Percentiles rank a stretch among this genome's conserved stretches.
Conservation (phyloP, 2,113 vertebrate species). For the Tringa solitaria region DNA sequence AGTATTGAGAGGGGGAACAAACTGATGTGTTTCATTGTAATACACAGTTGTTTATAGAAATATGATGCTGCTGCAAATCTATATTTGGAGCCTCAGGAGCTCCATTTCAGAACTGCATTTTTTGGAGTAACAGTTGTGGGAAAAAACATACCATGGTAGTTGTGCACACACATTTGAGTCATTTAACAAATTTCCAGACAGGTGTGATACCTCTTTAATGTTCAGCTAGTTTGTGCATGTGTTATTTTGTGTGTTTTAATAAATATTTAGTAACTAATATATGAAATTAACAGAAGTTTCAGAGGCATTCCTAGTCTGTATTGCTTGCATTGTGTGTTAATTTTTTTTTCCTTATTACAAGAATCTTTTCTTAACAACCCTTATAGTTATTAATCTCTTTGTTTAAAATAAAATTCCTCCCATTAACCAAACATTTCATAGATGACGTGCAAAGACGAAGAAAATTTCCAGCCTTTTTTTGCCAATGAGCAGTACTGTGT, state of each 20-base stretch:
- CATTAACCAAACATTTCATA: slow-evolving; percentile 16
- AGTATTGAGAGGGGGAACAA: not conserved
- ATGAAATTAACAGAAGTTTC: not conserved
- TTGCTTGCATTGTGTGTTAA: not conserved
- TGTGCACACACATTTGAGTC: accelerated
- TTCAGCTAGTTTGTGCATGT: not conserved
- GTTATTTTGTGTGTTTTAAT: not conserved
- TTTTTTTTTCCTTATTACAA: not conserved
- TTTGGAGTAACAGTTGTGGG: not conserved
- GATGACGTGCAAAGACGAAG: slow-evolving; percentile 5
- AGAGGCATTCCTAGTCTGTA: not conserved
- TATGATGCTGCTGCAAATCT: not conserved
- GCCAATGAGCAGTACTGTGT: slow-evolving; percentile 6
- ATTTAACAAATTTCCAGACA: not conserved
- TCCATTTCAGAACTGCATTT: not conserved
- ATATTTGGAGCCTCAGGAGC: not conserved
- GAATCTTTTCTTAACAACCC: not conserved
- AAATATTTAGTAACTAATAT: not conserved
- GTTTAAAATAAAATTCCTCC: slow-evolving; percentile 39
- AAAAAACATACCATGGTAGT: not conserved
- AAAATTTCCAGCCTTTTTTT: not conserved
- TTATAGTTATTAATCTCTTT: slow-evolving; percentile 7
- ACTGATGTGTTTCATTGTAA: not conserved
- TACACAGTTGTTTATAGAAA: not conserved
- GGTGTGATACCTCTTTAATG: not conserved